phyloP scores from a whole-genome alignment of 2,888 invertebrate species.

The Tenthredo amoena region DNA sequence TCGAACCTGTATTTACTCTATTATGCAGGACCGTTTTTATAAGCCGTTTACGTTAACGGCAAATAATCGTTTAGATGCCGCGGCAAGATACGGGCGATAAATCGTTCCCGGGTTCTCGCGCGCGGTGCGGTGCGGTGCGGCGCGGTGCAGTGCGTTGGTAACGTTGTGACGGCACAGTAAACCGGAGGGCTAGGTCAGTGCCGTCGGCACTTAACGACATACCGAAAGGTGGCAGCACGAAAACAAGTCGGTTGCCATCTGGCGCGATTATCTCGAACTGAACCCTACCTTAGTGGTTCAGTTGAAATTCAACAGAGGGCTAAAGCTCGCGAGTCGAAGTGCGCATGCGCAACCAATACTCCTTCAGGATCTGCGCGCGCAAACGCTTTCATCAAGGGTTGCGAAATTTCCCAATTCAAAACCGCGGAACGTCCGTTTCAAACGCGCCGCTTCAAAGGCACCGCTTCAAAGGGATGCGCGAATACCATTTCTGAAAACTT shows the following conservation, averaged over 20 bases:
- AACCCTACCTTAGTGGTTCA: not conserved
- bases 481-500: not conserved
- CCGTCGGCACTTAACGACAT: slow-evolving; percentile 40
- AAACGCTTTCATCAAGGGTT: slow-evolving; percentile 44
- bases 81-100: slow-evolving; percentile 74
- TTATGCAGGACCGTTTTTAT: slow-evolving; percentile 74
- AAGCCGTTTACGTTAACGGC: slow-evolving; percentile 75
- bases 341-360: slow-evolving; percentile 51
- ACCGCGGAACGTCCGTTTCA: not conserved
- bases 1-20: slow-evolving; percentile 77
- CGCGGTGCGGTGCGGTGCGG: not conserved
- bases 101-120: slow-evolving; percentile 61
- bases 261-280: slow-evolving; percentile 64
- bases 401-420: not conserved
- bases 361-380: slow-evolving; percentile 55
- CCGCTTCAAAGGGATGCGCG: not conserved
- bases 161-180: slow-evolving; percentile 38
- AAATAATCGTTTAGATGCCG: slow-evolving; percentile 77
- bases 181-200: slow-evolving; percentile 49
- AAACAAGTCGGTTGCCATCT: slow-evolving; percentile 70
- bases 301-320: slow-evolving; percentile 70
- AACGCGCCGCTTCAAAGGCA: too few relatives aligned
- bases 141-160: slow-evolving; percentile 37
- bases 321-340: not conserved
- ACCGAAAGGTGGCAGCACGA: slow-evolving; percentile 68